Percentiles rank a stretch among this genome's conserved stretches.
Conservation (phyloP, 1,140 invertebrate species). For the Camponotus floridanus region DNA sequence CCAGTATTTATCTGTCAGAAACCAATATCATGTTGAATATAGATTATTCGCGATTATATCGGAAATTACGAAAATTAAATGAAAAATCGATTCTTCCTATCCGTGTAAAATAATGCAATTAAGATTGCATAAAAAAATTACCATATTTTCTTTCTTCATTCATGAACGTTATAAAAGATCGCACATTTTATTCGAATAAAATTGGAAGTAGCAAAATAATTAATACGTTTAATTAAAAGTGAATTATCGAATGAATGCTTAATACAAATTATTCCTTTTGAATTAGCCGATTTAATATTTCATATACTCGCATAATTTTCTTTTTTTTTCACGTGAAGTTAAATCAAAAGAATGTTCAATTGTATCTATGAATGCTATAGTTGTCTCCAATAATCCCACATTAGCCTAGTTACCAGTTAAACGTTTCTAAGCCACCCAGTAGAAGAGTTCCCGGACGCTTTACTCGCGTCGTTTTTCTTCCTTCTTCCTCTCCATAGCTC, state of each 20-base stretch:
- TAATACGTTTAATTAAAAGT: constrained; percentile 31
- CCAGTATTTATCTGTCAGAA: background rate
- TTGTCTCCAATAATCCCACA: constrained; percentile 65
- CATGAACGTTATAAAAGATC: background rate
- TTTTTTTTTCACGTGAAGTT: constrained; percentile 23
- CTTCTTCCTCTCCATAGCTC: constrained; percentile 47
- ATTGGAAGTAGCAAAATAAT: constrained; percentile 16
- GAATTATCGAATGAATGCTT: constrained; percentile 38
- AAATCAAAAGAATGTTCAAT: constrained; percentile 46
- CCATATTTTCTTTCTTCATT: background rate
- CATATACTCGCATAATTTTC: background rate
- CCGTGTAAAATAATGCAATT: background rate
- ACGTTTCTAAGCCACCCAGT: constrained; percentile 44
- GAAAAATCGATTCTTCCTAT: background rate
- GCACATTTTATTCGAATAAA: constrained; percentile 8
- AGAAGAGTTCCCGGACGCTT: constrained; percentile 19
- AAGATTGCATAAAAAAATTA: background rate
- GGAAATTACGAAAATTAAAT: background rate
- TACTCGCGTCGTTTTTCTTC: constrained; percentile 30
- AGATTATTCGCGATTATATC: background rate
- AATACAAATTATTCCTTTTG: constrained; percentile 35
- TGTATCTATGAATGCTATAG: constrained; percentile 38
- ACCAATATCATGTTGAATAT: background rate
- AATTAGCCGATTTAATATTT: background rate
- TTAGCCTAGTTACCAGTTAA: constrained; percentile 67